These are phyloP conservation scores for Eristalis pertinax DNA, from an alignment of 2,888 invertebrate species.

Conservation along the genomic window DNA sequence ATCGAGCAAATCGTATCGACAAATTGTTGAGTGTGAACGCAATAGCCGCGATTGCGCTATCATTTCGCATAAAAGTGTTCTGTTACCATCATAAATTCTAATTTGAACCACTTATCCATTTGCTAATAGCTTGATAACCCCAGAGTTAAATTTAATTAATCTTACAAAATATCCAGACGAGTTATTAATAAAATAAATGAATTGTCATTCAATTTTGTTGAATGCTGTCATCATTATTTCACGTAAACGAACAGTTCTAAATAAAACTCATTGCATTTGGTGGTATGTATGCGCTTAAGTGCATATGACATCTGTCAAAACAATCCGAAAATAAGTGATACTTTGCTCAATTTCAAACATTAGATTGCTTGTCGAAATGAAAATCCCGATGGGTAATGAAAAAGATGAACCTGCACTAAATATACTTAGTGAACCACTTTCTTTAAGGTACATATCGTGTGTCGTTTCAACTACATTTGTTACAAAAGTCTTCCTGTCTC, in stretches of 20 bases:
- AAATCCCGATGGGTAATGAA: constrained; percentile 18
- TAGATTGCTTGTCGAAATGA: constrained; percentile 3
- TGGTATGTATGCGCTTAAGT: neutral
- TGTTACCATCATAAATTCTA: too few species aligned
- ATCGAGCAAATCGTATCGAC: too few species aligned
- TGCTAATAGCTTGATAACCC: too few species aligned
- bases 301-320: neutral
- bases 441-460: constrained; percentile 73
- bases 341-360: neutral
- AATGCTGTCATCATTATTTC: too few species aligned
- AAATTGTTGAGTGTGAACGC: too few species aligned
- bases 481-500: neutral
- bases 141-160: too few species aligned
- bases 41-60: too few species aligned
- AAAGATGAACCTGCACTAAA: constrained; percentile 38
- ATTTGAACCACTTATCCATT: too few species aligned
- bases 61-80: too few species aligned
- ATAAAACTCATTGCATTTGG: neutral
- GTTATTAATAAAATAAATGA: too few species aligned
- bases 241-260: neutral
- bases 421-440: constrained; percentile 74
- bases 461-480: neutral
- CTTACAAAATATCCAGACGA: too few species aligned
- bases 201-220: too few species aligned
- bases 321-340: neutral